These are phyloP conservation scores for Alca torda DNA, from an alignment of 2,797 vertebrate species.

Conservation along the genomic window DNA sequence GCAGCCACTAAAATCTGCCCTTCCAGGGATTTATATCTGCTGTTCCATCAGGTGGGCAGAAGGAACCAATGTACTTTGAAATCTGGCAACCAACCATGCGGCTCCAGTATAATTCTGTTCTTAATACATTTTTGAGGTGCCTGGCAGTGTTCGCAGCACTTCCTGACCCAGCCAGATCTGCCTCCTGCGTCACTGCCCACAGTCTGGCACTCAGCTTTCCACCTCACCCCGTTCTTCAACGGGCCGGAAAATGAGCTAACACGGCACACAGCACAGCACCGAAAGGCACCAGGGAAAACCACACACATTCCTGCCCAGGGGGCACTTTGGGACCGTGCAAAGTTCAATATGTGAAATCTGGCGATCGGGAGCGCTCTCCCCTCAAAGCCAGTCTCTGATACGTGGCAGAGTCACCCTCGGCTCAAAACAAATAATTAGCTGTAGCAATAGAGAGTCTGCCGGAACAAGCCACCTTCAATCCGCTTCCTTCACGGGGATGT, in stretches of 20 bases:
- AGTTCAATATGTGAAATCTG: not conserved
- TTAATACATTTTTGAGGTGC: not conserved
- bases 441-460: not conserved
- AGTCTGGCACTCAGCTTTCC: not conserved
- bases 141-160: not conserved
- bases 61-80: not conserved
- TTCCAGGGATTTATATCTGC: not conserved
- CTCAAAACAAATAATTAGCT: not conserved
- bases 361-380: not conserved
- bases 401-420: not conserved
- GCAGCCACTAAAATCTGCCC: not conserved
- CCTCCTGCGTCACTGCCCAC: not conserved
- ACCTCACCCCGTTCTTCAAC: not conserved
- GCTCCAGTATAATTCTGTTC: not conserved
- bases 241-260: not conserved
- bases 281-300: not conserved
- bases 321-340: not conserved
- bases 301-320: fast-evolving
- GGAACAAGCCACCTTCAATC: not conserved
- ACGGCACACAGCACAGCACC: not conserved
- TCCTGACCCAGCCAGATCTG: not conserved
- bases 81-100: not conserved
- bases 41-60: not conserved
- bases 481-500: not conserved
- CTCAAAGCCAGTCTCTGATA: not conserved